A percentile compares a stretch with the other conserved stretches of the same genome.
These are phyloP conservation scores for Sebastes fasciatus DNA, from an alignment of 2,113 vertebrate species.

Conservation along the genomic window DNA sequence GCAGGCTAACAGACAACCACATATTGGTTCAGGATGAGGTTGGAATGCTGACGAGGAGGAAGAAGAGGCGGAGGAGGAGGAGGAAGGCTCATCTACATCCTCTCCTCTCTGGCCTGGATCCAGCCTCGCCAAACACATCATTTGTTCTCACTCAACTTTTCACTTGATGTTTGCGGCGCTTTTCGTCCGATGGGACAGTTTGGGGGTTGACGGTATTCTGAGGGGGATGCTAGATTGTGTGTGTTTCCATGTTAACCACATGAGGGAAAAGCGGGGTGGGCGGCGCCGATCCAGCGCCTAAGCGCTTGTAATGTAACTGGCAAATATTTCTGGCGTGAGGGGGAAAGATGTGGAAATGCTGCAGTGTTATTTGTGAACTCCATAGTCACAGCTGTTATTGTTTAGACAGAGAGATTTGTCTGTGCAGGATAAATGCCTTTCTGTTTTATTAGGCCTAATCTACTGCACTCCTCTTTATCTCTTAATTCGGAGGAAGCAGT, in stretches of 20 bases:
- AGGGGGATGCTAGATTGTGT: conserved; percentile 5
- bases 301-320: conserved; percentile 60
- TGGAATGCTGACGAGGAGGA: conserved; percentile 58
- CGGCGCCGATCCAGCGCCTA: conserved; percentile 45
- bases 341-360: conserved; percentile 38
- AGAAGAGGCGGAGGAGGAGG: conserved; percentile 6
- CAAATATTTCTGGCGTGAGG: conserved; percentile 49
- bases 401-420: conserved; percentile 53
- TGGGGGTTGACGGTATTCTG: not conserved
- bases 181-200: conserved; percentile 31
- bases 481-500: conserved; percentile 31
- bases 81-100: conserved; percentile 50
- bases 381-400: conserved; percentile 60
- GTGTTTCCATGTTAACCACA: conserved; percentile 39
- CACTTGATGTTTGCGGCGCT: conserved; percentile 8
- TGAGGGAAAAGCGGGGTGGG: conserved; percentile 13
- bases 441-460: conserved; percentile 60
- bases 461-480: conserved; percentile 54
- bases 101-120: conserved; percentile 28
- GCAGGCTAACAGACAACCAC: conserved; percentile 45
- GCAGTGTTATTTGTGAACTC: conserved; percentile 45
- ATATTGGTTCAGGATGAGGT: conserved; percentile 49
- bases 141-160: conserved; percentile 48
- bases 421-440: conserved; percentile 19
- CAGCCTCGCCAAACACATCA: conserved; percentile 26